Evolutionary conservation across 2,888 invertebrate genomes (phyloP), one percentile per base, ranked within the genome.

Genomic region (Apeira syringaria): DNA sequence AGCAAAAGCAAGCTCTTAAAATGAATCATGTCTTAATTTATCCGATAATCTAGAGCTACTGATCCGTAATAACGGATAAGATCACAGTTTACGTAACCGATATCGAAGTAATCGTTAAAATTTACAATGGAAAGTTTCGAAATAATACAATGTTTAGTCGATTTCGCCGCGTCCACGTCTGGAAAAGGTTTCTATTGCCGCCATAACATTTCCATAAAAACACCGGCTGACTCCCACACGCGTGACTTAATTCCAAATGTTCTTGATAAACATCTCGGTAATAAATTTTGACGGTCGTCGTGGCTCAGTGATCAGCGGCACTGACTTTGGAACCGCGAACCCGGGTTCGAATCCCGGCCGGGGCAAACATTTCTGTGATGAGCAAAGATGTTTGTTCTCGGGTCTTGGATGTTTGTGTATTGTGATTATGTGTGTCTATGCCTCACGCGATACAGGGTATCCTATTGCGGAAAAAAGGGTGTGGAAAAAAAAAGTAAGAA

Each of bases 201-300:
- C 68, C 71, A 79, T 78, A 76, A 75, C 69, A 80, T 80, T 76
- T 72, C 74, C 73, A 78, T 81, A 78, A 78, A 77, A 78, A 74
- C 61, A 60, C 69, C 66, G 56, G 73, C 67, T 57, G 56, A 61
- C 68, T 50, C 75, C 76, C 74, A 80, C 75, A 70, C 68, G 61
- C 74, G 74, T 77, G 80, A 76, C 75, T 75, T 68, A 74, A 79
- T 68, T 70, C 76, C 62, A 76, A 79, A 82, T 74, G 78, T 69
- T 72, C 69, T 67, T 66, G 69, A 77, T 77, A 72, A 70, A 67
- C 63, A 72, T 71, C 69, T 68, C 40, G 34, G 48, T 65, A 73
- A 71, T 70, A 59, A 60, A n/a, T n/a, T n/a, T n/a, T n/a, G n/a
- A n/a, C n/a, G n/a, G n/a, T n/a, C n/a, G n/a, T n/a, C n/a, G n/a